Evolutionary conservation across 1,140 invertebrate species (phyloP), one percentile per base, ranked within the genome.

Genomic region (Chironomus striatipennis): DNA sequence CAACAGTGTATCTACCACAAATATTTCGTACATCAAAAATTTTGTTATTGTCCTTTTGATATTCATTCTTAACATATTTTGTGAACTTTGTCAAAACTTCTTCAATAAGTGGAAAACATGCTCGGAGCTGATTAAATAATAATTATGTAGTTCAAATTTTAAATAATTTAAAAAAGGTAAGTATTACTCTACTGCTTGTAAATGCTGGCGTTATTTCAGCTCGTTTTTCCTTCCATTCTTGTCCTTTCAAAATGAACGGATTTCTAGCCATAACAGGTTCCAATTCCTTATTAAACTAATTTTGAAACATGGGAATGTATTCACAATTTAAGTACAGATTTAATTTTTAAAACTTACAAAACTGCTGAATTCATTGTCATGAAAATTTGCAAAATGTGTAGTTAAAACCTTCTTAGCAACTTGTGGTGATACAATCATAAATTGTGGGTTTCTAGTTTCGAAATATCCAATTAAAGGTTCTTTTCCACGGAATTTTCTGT

Each of bases 131-230:
- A 47, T 17, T 10, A 5, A 24, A 42, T 9, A 73, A 73, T n/a
- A n/a, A n/a, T n/a, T n/a, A n/a, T n/a, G n/a, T n/a, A n/a, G n/a
- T n/a, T n/a, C n/a, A n/a, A n/a, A n/a, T n/a, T n/a, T n/a, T n/a
- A n/a, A n/a, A n/a, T n/a, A n/a, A n/a, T n/a, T n/a, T n/a, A n/a
- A n/a, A n/a, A n/a, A n/a, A n/a, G n/a, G n/a, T n/a, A n/a, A n/a
- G n/a, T n/a, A n/a, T 34, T 34, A 34, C 24, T 34, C 24, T 34
- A 34, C 24, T 73, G 7, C 79, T 79, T 10, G 84, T 85, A 75
- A 86, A 85, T 9, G 82, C 81, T n/a, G 84, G 82, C 73, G 83
- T 84, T 42, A 85, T 79, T 42, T 85, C 80, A 20, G 77, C 77
- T 73, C 85, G 77, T 9, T 83, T 80, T 42, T 81, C 76, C 77